These are phyloP conservation scores for Drosophila mimetica DNA, from an alignment of 2,888 invertebrate genomes.

Conservation along the genomic window DNA sequence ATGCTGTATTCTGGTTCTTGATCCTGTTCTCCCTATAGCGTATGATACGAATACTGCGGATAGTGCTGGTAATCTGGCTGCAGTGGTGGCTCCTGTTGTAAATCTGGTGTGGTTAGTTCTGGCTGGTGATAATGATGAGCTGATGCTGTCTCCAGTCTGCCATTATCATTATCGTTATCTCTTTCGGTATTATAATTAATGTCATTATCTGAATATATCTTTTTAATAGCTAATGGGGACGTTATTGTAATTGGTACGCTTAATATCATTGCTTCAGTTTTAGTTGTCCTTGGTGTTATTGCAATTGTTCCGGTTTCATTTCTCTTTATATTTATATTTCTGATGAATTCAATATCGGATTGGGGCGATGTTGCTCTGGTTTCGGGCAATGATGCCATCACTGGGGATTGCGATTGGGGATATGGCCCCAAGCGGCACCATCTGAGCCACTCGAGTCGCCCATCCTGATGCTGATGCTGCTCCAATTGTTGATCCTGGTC, in stretches of 20 bases:
- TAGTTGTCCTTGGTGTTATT: slow-evolving; percentile 38
- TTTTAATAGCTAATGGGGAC: slow-evolving; percentile 73
- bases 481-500: slow-evolving; percentile 7
- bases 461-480: slow-evolving; percentile 34
- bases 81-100: slow-evolving; percentile 13
- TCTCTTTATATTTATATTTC: slow-evolving; percentile 11
- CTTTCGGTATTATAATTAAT: slow-evolving; percentile 59
- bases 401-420: slow-evolving; percentile 15
- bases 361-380: slow-evolving; percentile 64
- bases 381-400: slow-evolving; percentile 58
- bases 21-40: slow-evolving; percentile 46
- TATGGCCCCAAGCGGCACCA: slow-evolving; percentile 25
- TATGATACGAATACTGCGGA: slow-evolving; percentile 58
- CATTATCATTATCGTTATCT: slow-evolving; percentile 17
- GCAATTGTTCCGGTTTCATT: slow-evolving; percentile 23
- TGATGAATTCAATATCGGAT: slow-evolving; percentile 45
- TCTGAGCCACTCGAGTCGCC: slow-evolving; percentile 24
- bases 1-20: slow-evolving; percentile 33
- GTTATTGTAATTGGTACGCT: slow-evolving; percentile 57
- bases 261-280: slow-evolving; percentile 62
- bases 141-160: slow-evolving; percentile 4
- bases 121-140: slow-evolving; percentile 18
- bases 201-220: slow-evolving; percentile 79
- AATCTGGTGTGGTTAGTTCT: slow-evolving; percentile 10
- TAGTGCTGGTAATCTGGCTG: slow-evolving; percentile 38